Percentiles rank a stretch among this genome's conserved stretches.
Evolutionary conservation across 2,797 vertebrate species (phyloP).

Genomic region (Linurgus olivaceus): DNA sequence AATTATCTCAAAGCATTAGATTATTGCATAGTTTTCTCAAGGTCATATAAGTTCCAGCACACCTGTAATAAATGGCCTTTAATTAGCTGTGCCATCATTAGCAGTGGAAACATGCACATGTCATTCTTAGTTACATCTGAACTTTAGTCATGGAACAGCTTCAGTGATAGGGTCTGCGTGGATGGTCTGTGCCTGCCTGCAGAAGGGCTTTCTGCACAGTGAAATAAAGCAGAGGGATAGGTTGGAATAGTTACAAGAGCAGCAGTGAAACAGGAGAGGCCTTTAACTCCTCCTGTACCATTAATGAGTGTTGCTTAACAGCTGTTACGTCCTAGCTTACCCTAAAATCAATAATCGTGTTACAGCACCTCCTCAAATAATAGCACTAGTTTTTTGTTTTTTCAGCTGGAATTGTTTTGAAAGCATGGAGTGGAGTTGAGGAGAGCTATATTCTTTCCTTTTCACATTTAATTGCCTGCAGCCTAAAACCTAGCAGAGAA

Average conservation of each 20-base stretch:
- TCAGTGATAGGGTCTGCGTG: neutral
- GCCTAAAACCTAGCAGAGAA: neutral
- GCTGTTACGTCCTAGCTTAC: neutral
- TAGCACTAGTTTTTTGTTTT: neutral
- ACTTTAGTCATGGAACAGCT: neutral
- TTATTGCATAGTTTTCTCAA: neutral
- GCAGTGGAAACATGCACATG: neutral
- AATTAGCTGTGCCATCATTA: neutral
- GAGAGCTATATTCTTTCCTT: neutral
- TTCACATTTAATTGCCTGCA: neutral
- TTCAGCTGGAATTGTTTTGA: neutral
- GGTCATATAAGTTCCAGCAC: neutral
- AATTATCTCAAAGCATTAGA: neutral
- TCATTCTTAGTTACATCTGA: neutral
- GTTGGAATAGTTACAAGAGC: neutral
- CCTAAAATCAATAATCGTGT: neutral
- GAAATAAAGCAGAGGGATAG: neutral
- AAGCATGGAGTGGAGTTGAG: neutral
- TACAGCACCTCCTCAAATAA: neutral
- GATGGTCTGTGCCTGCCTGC: neutral
- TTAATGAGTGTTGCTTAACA: neutral
- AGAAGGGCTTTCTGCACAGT: neutral
- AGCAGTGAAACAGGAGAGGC: neutral
- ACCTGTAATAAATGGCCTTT: neutral
- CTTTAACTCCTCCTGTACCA: neutral